Base-by-base conservation (phyloP, 2,113 vertebrate species). In the Oncorhynchus kisutch region DNA sequence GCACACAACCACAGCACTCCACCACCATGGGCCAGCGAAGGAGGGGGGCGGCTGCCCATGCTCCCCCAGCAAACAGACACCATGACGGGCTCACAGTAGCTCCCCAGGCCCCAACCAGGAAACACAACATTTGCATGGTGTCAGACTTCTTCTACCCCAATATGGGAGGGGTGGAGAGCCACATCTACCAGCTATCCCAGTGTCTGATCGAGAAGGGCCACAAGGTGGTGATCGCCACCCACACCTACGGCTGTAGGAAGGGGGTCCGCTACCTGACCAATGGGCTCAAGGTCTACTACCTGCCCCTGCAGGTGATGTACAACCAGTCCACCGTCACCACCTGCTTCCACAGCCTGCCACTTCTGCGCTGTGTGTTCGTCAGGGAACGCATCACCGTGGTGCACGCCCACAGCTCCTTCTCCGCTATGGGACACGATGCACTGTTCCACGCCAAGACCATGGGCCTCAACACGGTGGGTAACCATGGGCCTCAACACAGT, bases 121-220 rank as follows among this genome's bases (percentile, higher is more conserved):
- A 90, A 70, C 96, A 99, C 90, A 94, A 73, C 67, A 93, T 99
- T 82, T 99, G 98, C 89, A 99, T 99, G 97, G 97, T 99, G 82
- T 99, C 97, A n/a, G 98, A 99, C 91, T 99, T 99, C 87, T 99
- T 99, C 91, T 99, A 98, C 87, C 98, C 98, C 8, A 99, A 99
- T 73, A 98, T 98, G 97, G 97, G 98, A 74, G 97, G 98, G 18
- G 97, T 99, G 77, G 97, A 99, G 90, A 99, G 97, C 88, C 98
- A 99, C 91, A 97, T 99, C 83, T 99, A 99, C 89, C 96, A 98
- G 90, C 94, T 99, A 20, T 98, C 98, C 4, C 98, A 99, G 90
- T 99, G 98, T 91, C 94, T 99, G 78, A 96, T 99, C 76, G 95
- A 98, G 88, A 96, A 95, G 70, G 97, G 98, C 81, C 98, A 99